phyloP scores from a whole-genome alignment of 1,140 invertebrate genomes.

The Monomorium pharaonis region DNA sequence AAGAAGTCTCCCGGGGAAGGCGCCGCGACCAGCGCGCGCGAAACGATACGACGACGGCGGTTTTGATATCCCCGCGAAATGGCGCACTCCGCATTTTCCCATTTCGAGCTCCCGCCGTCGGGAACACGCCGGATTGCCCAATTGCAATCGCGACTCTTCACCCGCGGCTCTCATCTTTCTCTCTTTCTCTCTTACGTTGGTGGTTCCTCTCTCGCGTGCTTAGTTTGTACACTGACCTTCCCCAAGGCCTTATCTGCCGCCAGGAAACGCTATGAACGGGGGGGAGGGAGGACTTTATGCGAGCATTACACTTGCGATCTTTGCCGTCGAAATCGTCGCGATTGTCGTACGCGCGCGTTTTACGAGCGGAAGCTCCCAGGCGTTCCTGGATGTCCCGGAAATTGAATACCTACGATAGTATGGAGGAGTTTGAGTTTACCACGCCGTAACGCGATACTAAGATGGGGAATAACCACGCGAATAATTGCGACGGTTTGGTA shows the following conservation, averaged over 20 bases:
- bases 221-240: slow-evolving; percentile 72
- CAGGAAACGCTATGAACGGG: slow-evolving; percentile 38
- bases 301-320: slow-evolving; percentile 43
- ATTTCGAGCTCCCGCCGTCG: slow-evolving; percentile 38
- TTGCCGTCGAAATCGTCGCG: slow-evolving; percentile 35
- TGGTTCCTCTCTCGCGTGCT: slow-evolving; percentile 17
- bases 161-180: background rate
- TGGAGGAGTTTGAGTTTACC: slow-evolving; percentile 25
- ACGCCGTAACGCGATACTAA: slow-evolving; percentile 42
- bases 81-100: slow-evolving; percentile 32
- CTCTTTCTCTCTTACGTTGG: slow-evolving; percentile 12
- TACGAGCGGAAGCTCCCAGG: slow-evolving; percentile 38
- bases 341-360: slow-evolving; percentile 44
- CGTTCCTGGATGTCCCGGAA: background rate
- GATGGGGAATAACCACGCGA: slow-evolving; percentile 12
- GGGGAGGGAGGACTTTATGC: slow-evolving; percentile 31
- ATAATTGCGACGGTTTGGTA: slow-evolving; percentile 32
- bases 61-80: slow-evolving; percentile 66
- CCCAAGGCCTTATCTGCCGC: slow-evolving; percentile 73
- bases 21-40: slow-evolving; percentile 22
- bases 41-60: slow-evolving; percentile 57
- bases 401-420: slow-evolving; percentile 36
- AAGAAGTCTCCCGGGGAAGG: slow-evolving; percentile 39
- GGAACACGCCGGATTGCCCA: slow-evolving; percentile 44
- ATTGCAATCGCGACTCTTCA: slow-evolving; percentile 45